Evolutionary conservation across 2,888 invertebrate genomes (phyloP), one percentile per base, ranked within the genome.

Genomic region (Dicycla oo): DNA sequence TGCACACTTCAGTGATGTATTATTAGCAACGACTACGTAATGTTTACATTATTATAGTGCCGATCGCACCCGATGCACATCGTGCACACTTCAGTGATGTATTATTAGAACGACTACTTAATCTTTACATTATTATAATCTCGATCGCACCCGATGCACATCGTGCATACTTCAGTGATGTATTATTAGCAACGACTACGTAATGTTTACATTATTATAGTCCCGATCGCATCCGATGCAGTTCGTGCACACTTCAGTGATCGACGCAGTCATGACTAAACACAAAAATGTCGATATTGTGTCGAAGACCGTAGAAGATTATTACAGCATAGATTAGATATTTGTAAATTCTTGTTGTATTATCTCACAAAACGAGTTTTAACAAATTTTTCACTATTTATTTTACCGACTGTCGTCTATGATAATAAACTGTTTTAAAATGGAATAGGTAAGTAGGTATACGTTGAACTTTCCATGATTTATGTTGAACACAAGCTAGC

Each of bases 301-400:
- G 23, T 23, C 18, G 5, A 75, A 56, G 38, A 60, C 20, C 1
- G 54, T 51, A n/a, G 13, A 54, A 26, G 26, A 64, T 63, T 15
- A 63, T 18, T n/a, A 38, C 23, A 23, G 15, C 45, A 13, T 18
- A 18, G 34, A 56, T 81, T 34, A 60, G 30, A 15, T 57, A 62
- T 65, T 68, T 57, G 6, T 38, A 56, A 61, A 75, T 68, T 64
- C 54, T 60, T 67, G 23, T 34, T 40, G 20, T 62, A 73, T 49
- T 70, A 64, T 62, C 57, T 75, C 57, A 63, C n/a, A 34, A 51
- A 78, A 78, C 78, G 26, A 51, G 78, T 77, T 71, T 43, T 40
- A 70, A 71, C 54, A 81, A 23, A 75, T 76, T 65, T 75, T 69
- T 60, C 26, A 49, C 23, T 51, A 69, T 76, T 64, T 64, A 64